Base-by-base conservation (phyloP, 2,797 vertebrate genomes). In the Mionectes olivaceus region DNA sequence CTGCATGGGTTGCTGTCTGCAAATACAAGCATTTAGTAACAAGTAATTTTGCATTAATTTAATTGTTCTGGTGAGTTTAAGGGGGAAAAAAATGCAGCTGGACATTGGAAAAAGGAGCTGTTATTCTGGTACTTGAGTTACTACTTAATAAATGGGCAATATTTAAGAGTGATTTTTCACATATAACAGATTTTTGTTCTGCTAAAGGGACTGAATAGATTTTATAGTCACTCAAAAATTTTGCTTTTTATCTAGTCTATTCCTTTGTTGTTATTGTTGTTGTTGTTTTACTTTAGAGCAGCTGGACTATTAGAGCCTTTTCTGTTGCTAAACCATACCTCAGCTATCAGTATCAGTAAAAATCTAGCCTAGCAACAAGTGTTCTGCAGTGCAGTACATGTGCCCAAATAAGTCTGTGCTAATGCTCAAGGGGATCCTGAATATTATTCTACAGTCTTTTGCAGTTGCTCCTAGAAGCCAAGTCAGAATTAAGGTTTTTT, bases 1-100 rank as follows among this genome's bases (percentile, higher is more conserved):
- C 41, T 56, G 32, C 49, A 21, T n/a, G 37, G 33, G 65, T 86
- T 95, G 91, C 77, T 89, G 81, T 92, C 79, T 89, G 81, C 61
- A 91, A 90, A 83, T 55, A 53, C 14, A 70, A 87, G 47, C 74
- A 71, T 52, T 76, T 87, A 83, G 60, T 77, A 75, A 33, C 52
- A 83, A 89, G 37, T 46, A 68, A 18, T 76, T 95, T 59, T 82
- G 22, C 35, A 56, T 74, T 27, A 70, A 59, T 71, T 89, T 90
- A 75, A 46, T 56, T 28, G 21, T 69, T 68, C 12, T 79, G 32
- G 9, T 63, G n/a, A 7, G 8, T 3, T 49, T 63, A 41, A 8
- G 12, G 30, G 24, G 7, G 2, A n/a, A 63, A n/a, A 63, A 53
- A 23, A 23, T 0, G 19, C 33, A 52, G 5, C n/a, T 61, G 10